Evolutionary conservation across 2,888 invertebrate species (phyloP), one percentile per base, ranked within the genome.

Genomic region (Cheilosia urbana): DNA sequence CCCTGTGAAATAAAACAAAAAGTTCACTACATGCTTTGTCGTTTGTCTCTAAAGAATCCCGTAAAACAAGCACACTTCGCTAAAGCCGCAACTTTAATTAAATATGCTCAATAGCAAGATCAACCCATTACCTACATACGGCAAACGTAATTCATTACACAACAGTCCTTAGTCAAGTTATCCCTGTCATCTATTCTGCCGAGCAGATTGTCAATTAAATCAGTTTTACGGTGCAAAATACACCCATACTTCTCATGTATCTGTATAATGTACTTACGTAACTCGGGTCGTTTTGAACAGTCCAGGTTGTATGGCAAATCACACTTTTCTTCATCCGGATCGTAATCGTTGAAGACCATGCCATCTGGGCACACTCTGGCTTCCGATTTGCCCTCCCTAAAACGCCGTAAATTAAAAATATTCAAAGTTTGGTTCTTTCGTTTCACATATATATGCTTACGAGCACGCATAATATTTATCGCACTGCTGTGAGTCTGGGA

Each of bases 301-400:
- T 97, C 97, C 80, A 97, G 95, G 89, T 97, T 97, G 92, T 96
- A 96, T 0, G 97, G 97, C 87, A 97, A 93, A 91, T 97, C 97
- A 89, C 97, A 97, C 90, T 97, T 97, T 91, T 97, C 97, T 76
- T 96, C 95, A 78, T 95, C 94, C 2, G 95, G 93, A 88, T 95
- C 96, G 92, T 95, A 97, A 92, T 97, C 97, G 89, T 97, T 97
- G 93, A 97, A 97, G 65, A 97, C 97, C 94, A 97, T 95, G 24
- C 97, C 97, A 90, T 98, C 97, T 0, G 97, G 96, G 88, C 97
- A 98, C 3, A 97, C 93, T 90, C 96, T 96, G 90, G 96, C 96
- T 1, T 94, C 95, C 71, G 95, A 94, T 88, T 93, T 94, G 27
- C 96, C 96, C 81, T 95, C 95, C 72, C 94, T 94, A 92, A 47